Base-by-base conservation (phyloP, 2,797 vertebrate genomes). In the Loris lydekkerianus region DNA sequence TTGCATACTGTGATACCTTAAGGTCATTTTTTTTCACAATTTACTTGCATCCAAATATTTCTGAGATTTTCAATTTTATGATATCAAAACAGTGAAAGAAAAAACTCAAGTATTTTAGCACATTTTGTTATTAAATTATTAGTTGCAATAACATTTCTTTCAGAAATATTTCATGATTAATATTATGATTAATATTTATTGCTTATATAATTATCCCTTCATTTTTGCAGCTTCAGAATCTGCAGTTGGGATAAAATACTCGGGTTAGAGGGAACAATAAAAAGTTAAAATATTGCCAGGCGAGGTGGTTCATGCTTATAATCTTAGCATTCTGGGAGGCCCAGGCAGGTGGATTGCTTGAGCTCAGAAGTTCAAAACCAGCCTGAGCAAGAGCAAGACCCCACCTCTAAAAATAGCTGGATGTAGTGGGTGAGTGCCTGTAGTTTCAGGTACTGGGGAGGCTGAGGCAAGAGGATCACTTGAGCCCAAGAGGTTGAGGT, bases 101-200 rank as follows among this genome's bases (percentile, higher is more conserved):
- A 94, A 85, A 95, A 61, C 49, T 78, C 9, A 85, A 21, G 25
- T 63, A 37, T 86, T 89, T 92, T 67, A 40, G 1, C 58, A 75
- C 15, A 43, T 61, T 94, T 89, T 84, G 29, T n/a, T 60, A 34
- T 75, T 86, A 89, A 72, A 61, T 73, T 77, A 70, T 43, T 82
- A 73, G 13, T 77, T 77, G 46, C 3, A 87, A 23, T 78, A 94
- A 72, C 2, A 86, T 86, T 93, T 91, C 21, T 84, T 86, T 82
- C 43, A 53, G 23, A 70, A 87, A 53, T 53, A 14, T 53, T 53
- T 53, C 49, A 53, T 53, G 49, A 53, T 53, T 53, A 49, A 49
- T 49, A 49, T 92, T 94, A 80, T 65, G 29, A 43, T 80, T 89
- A 40, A 77, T 91, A 63, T 83, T 15, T 87, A 58, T 94, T 87